Evolutionary conservation across 2,888 invertebrate species (phyloP).

Genomic region (Axea sp.): DNA sequence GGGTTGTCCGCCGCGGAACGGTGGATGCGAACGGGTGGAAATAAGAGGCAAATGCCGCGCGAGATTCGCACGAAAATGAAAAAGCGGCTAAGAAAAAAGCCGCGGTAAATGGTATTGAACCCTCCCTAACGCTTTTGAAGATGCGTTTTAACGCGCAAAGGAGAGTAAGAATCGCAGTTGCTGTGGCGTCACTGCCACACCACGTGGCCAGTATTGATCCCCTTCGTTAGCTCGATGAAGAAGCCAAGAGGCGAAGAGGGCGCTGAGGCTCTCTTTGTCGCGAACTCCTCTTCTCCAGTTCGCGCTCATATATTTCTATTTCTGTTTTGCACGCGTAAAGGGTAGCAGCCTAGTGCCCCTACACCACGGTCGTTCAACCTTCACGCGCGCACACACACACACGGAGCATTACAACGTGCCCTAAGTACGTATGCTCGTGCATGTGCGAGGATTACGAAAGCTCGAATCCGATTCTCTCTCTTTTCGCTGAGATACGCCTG

Average conservation of each 20-base stretch:
- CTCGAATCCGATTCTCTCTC: constrained; percentile 67
- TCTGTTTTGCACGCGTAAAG: constrained; percentile 69
- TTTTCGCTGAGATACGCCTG: constrained; percentile 43
- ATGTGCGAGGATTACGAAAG: constrained; percentile 29
- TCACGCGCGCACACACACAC: constrained; percentile 61
- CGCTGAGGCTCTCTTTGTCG: constrained; percentile 60
- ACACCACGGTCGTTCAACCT: constrained; percentile 78
- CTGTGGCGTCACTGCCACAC: constrained; percentile 72
- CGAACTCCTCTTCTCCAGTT: constrained; percentile 46
- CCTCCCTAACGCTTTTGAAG: constrained; percentile 50
- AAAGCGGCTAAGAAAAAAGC: constrained; percentile 8
- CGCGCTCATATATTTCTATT: constrained; percentile 27
- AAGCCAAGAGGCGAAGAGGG: constrained; percentile 63
- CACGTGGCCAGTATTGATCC: constrained; percentile 79
- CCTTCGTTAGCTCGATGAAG: constrained; percentile 71
- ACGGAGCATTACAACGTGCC: no score
- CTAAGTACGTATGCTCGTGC: constrained; percentile 17
- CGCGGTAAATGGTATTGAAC: constrained; percentile 35
- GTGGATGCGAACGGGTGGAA: no score
- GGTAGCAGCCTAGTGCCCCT: constrained; percentile 79
- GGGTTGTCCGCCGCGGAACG: no score
- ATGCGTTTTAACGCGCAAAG: constrained; percentile 55
- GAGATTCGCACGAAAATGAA: no score
- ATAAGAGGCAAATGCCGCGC: no score
- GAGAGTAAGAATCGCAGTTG: constrained; percentile 59